Evolutionary conservation across 2,888 invertebrate genomes (phyloP).

Genomic region (Hymenopus coronatus): DNA sequence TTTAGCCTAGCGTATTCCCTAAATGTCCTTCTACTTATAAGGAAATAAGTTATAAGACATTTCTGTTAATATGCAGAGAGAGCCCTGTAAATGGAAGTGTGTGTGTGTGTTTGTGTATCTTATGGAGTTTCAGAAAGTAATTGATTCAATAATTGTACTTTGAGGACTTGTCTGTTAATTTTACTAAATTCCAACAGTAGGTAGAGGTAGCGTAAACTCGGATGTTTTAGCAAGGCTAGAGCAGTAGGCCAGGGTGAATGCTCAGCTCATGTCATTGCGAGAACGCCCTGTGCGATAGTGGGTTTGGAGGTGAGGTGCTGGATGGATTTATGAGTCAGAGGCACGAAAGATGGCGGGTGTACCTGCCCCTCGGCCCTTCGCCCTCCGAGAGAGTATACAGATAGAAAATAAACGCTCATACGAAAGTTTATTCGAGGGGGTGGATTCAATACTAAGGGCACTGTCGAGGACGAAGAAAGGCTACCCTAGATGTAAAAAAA

Average conservation of each 20-base stretch:
- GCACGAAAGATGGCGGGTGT: constrained; percentile 12
- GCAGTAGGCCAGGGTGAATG: not conserved
- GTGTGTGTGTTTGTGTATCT: no score
- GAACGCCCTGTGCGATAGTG: not conserved
- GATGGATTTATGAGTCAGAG: constrained; percentile 1
- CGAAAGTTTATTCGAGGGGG: not conserved
- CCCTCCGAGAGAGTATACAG: not conserved
- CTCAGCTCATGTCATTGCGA: constrained; percentile 9
- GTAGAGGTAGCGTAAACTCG: not conserved
- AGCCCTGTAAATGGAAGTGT: no score
- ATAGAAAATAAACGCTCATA: not conserved
- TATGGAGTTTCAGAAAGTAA: no score
- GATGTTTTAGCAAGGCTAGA: not conserved
- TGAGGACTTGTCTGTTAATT: no score
- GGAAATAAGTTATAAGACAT: no score
- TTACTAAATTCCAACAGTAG: no score
- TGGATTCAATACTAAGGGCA: not conserved
- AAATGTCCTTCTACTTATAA: no score
- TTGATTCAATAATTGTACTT: no score
- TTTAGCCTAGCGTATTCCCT: no score
- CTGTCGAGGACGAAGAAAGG: not conserved
- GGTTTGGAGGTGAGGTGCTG: not conserved
- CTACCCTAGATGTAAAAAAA: not conserved
- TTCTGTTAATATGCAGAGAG: no score
- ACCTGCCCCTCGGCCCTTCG: not conserved